Percentiles rank a stretch among this genome's conserved stretches.
These are phyloP conservation scores for Mico argentatus DNA, from an alignment of 2,797 vertebrate genomes.

Conservation along the genomic window DNA sequence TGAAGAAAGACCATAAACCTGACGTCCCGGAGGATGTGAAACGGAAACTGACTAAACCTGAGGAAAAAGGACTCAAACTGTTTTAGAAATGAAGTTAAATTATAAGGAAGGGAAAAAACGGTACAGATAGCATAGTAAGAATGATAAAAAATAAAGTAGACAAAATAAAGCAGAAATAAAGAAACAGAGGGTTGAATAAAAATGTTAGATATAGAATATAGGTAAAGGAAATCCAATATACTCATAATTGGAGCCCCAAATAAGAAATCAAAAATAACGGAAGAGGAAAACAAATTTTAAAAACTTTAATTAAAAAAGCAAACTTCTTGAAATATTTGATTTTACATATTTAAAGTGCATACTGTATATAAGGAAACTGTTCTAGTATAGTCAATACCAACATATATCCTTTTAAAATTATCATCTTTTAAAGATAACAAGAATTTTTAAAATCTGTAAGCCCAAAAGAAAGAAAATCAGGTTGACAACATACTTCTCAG, in stretches of 20 bases:
- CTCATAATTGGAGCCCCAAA: background rate
- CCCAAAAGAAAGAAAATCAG: background rate
- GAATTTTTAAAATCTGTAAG: background rate
- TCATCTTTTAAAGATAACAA: background rate
- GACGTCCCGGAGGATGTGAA: background rate
- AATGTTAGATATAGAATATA: background rate
- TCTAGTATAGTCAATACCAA: background rate
- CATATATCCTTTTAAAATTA: background rate
- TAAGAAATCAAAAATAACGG: background rate
- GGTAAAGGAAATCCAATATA: background rate
- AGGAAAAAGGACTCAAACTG: background rate
- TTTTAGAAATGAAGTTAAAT: background rate
- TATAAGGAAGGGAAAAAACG: background rate
- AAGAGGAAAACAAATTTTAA: background rate
- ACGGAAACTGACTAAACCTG: background rate
- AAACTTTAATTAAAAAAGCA: background rate
- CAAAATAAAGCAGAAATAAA: background rate
- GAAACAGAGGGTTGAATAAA: background rate
- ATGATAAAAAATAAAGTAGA: background rate
- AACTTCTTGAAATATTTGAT: background rate
- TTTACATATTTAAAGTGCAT: background rate
- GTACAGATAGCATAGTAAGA: background rate
- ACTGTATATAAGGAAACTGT: background rate
- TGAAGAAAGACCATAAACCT: background rate
- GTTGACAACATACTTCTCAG: background rate